Evolutionary conservation across 2,797 vertebrate species (phyloP), one percentile per base, ranked within the genome.

Genomic region (Chelonia mydas): DNA sequence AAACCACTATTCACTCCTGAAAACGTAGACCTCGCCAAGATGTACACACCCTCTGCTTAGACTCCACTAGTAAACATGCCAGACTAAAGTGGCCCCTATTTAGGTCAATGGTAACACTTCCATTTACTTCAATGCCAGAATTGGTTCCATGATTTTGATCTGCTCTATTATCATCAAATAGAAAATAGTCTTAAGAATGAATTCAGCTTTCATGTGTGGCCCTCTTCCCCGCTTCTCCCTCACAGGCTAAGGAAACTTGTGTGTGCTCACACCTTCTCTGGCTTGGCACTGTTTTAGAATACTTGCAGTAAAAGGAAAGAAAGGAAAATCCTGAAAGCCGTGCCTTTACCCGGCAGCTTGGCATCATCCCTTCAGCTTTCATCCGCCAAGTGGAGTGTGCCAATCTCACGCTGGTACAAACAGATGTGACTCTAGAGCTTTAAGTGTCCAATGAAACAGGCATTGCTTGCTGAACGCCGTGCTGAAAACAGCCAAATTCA

Each of bases 401-500:
- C 90, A 78, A 41, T 83, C 95, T 94, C 49, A 27, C 0, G 27
- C 87, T 91, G 50, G 94, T 90, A 85, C 82, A 86, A 74, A 89
- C 95, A 94, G 94, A 95, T 94, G 95, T 97, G 92, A 61, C 94
- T 91, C 94, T 28, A 79, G 94, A 96, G 93, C 92, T 95, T 88
- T 91, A 91, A 89, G 95, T 89, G 94, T 3, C 88, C 95, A 81
- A 3, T 49, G 81, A 90, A 93, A 93, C 88, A 72, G 65, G 81
- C 92, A 28, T n/a, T 57, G 12, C 87, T 87, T 0, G 3, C 21
- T 57, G 81, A 83, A 65, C 87, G 11, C 1, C 2, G 3, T 76
- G 78, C 94, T 82, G 76, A 87, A 88, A 74, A 92, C n/a, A 0
- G 59, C 91, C 83, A 9, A n/a, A 68, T 1, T 51, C 4, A 12